These are phyloP conservation scores for Diadumene lineata DNA, from an alignment of 92 coral and sea anemone genomes.

Conservation along the genomic window DNA sequence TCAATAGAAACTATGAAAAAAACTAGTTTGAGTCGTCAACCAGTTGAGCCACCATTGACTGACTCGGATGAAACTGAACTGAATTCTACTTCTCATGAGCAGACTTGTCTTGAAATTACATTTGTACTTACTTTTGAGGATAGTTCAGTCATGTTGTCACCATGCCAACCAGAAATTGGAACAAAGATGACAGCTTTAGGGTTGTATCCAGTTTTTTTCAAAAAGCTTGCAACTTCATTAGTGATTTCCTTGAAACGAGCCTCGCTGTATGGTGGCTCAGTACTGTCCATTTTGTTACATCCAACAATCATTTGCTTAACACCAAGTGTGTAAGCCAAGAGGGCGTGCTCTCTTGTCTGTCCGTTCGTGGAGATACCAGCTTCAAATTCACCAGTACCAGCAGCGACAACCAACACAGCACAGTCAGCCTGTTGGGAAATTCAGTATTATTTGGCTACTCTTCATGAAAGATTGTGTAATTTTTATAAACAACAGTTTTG, in stretches of 20 bases:
- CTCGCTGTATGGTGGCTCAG: constrained; percentile 88
- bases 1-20: too few relatives aligned
- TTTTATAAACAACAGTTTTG: not conserved
- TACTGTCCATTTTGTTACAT: constrained; percentile 95
- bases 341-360: constrained; percentile 98
- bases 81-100: too few relatives aligned
- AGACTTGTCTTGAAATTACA: too few relatives aligned
- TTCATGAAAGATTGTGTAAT: not conserved
- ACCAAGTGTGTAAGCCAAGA: constrained; percentile 90
- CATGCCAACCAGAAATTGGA: constrained; percentile 98
- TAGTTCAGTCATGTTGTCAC: constrained; percentile 90
- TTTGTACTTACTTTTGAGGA: constrained; percentile 61
- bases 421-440: constrained; percentile 79
- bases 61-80: too few relatives aligned
- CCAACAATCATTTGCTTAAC: constrained; percentile 92
- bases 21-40: too few relatives aligned
- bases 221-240: constrained; percentile 70
- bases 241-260: constrained; percentile 67
- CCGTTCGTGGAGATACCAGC: constrained; percentile 99
- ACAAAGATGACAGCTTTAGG: constrained; percentile 87
- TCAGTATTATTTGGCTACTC: too few relatives aligned
- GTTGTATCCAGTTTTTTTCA: constrained; percentile 94
- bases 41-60: too few relatives aligned
- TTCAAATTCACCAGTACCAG: constrained; percentile 99
- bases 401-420: constrained; percentile 89